phyloP scores from a whole-genome alignment of 2,888 invertebrate genomes.

The Unio delphinus region DNA sequence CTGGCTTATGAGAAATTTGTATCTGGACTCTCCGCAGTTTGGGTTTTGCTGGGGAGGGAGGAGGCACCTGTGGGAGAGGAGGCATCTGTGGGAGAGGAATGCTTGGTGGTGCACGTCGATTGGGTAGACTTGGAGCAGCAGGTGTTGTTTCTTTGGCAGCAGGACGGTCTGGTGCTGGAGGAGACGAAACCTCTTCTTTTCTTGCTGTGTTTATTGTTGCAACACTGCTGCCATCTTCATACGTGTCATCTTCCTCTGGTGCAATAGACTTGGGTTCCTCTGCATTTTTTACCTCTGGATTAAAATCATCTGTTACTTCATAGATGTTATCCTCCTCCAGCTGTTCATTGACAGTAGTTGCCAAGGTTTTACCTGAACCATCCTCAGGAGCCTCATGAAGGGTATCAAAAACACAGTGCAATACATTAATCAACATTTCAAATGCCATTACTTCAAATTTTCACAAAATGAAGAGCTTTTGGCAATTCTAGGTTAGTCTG shows the following conservation, averaged over 20 bases:
- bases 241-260: conserved; percentile 30
- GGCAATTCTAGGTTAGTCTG: too few species aligned
- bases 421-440: conserved; percentile 1
- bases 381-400: conserved; percentile 22
- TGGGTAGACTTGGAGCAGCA: conserved; percentile 9
- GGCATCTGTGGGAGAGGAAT: conserved; percentile 9
- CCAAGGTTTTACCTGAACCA: not conserved
- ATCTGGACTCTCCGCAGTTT: conserved; percentile 20
- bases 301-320: too few species aligned
- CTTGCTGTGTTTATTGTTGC: not conserved
- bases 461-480: too few species aligned
- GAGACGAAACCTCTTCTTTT: not conserved
- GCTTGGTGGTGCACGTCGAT: conserved; percentile 2
- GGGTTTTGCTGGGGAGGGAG: conserved; percentile 19
- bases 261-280: too few species aligned
- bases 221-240: conserved; percentile 36
- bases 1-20: conserved; percentile 26
- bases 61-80: conserved; percentile 19
- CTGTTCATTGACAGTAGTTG: too few species aligned
- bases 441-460: too few species aligned
- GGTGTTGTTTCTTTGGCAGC: not conserved
- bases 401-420: conserved; percentile 3
- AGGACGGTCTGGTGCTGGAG: not conserved
- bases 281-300: too few species aligned
- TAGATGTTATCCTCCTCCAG: too few species aligned